These are phyloP conservation scores for Drosophila maculinotata DNA, from an alignment of 2,888 invertebrate species.

Conservation along the genomic window DNA sequence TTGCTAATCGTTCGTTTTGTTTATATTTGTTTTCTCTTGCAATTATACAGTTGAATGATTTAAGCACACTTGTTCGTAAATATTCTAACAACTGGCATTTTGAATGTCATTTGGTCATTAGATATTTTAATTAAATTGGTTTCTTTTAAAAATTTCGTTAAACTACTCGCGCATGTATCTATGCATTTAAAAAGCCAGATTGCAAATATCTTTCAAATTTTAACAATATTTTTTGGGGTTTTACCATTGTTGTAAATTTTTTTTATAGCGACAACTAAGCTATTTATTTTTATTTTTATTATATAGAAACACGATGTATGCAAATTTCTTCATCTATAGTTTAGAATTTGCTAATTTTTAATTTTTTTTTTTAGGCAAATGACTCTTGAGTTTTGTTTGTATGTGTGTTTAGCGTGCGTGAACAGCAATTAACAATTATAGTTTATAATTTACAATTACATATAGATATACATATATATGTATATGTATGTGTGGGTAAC, in stretches of 20 bases:
- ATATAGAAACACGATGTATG: conserved; percentile 17
- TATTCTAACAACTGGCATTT: conserved; percentile 67
- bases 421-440: conserved; percentile 70
- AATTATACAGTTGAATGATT: conserved; percentile 47
- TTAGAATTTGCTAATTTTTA: conserved; percentile 42
- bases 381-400: conserved; percentile 49
- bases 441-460: conserved; percentile 35
- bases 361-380: conserved; percentile 42
- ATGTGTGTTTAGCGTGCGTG: conserved; percentile 58
- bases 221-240: conserved; percentile 27
- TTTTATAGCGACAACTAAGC: conserved; percentile 61
- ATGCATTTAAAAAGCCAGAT: conserved; percentile 28
- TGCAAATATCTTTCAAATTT: conserved; percentile 15
- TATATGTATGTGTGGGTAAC: conserved; percentile 38
- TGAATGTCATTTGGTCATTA: conserved; percentile 47
- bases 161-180: conserved; percentile 41
- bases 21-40: conserved; percentile 32
- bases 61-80: conserved; percentile 68
- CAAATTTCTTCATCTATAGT: conserved; percentile 25
- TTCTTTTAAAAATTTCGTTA: conserved; percentile 41
- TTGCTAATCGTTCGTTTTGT: conserved; percentile 47
- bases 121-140: conserved; percentile 29
- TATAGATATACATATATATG: conserved; percentile 14
- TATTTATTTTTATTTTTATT: conserved; percentile 18
- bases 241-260: conserved; percentile 49